A percentile compares a stretch with the other conserved stretches of the same genome.
Conservation (phyloP, 2,888 invertebrate species). For the Xylota sylvarum region DNA sequence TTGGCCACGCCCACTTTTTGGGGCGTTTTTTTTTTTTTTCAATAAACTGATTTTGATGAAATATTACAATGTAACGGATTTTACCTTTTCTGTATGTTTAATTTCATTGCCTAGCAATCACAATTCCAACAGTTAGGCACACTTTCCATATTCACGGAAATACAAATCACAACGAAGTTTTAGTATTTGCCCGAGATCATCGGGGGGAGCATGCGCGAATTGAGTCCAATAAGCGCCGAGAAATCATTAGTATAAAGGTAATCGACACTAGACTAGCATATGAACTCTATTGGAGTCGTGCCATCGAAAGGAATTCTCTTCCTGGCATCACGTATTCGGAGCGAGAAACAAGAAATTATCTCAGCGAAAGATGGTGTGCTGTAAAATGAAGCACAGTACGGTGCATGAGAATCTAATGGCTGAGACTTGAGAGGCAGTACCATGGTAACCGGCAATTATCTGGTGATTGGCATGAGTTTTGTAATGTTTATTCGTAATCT, state of each 20-base stretch:
- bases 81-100: too few species aligned
- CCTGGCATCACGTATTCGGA: conserved; percentile 65
- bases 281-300: conserved; percentile 28
- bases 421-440: not conserved
- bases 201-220: not conserved
- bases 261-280: conserved; percentile 26
- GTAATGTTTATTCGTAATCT: conserved; percentile 15
- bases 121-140: not conserved
- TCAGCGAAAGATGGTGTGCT: conserved; percentile 25
- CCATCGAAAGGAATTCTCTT: conserved; percentile 50
- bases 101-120: not conserved
- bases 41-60: too few species aligned
- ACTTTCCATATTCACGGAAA: conserved; percentile 52
- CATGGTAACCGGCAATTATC: not conserved
- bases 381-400: conserved; percentile 7
- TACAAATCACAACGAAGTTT: conserved; percentile 31
- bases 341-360: conserved; percentile 47
- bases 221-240: conserved; percentile 16
- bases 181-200: conserved; percentile 22
- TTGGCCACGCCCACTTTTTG: too few species aligned
- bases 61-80: too few species aligned
- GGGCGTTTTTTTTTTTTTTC: too few species aligned
- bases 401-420: not conserved
- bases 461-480: conserved; percentile 22
- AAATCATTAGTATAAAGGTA: conserved; percentile 22